Evolutionary conservation across 2,797 vertebrate genomes (phyloP).

Genomic region (Coregonus sp.): DNA sequence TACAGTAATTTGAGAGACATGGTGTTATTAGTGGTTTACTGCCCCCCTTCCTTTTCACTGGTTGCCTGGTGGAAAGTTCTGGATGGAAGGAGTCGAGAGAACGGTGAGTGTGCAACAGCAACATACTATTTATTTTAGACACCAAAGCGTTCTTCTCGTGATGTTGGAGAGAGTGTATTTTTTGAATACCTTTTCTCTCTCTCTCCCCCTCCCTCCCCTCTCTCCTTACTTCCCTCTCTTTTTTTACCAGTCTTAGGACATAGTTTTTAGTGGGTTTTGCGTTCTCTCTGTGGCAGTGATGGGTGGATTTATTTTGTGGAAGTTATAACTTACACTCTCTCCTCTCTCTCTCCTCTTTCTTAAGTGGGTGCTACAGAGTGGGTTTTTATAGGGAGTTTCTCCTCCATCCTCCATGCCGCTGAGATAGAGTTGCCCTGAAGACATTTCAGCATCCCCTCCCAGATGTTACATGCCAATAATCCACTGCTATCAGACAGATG

Average conservation of each 20-base stretch:
- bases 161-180: too few relatives aligned
- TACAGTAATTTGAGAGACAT: too few relatives aligned
- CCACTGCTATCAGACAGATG: neutral
- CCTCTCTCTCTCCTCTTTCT: neutral
- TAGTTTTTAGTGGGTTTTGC: neutral
- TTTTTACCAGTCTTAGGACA: neutral
- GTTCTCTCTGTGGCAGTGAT: neutral
- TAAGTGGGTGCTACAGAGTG: neutral
- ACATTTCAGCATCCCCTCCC: neutral
- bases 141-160: neutral
- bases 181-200: too few relatives aligned
- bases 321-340: neutral
- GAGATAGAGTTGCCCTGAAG: neutral
- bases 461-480: neutral
- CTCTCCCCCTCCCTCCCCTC: neutral
- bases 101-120: too few relatives aligned
- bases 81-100: too few relatives aligned
- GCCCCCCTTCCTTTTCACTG: too few relatives aligned
- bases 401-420: neutral
- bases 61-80: too few relatives aligned
- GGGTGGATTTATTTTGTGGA: neutral
- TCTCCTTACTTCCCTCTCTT: neutral
- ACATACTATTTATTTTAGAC: neutral
- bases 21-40: too few relatives aligned
- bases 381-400: neutral